Evolutionary conservation across 2,888 invertebrate genomes (phyloP), one percentile per base, ranked within the genome.

Genomic region (Tenthredo mesomela): DNA sequence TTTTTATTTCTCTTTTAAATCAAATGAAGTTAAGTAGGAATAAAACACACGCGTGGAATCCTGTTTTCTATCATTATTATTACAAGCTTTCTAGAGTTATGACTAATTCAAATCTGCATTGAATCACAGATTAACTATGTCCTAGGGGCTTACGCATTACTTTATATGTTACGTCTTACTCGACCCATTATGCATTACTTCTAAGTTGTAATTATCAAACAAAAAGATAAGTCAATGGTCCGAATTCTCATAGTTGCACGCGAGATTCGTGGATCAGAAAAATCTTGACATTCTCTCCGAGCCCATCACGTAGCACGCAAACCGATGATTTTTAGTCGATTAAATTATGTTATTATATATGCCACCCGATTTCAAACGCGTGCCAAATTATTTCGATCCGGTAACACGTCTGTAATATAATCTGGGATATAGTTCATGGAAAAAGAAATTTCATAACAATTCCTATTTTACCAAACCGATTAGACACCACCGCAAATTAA

Each of bases 31-130:
- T 29, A 29, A n/a, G 10, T n/a, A 25, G 7, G 18, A 7, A 77
- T 50, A 6, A 21, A 77, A 50, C 9, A 47, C 15, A 29, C 71
- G 71, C 18, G n/a, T 40, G 71, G 71, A 71, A n/a, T 43, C n/a
- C 21, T 10, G 43, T 73, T 43, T n/a, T 73, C 12, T 21, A 73
- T 73, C 40, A 73, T 73, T 37, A 70, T 70, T 43, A 15, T 43
- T n/a, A 77, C 50, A 21, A 77, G 77, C 77, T 77, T 77, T 77
- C 77, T 77, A 73, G 18, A 77, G 18, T 54, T 54, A 33, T 77
- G 77, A 33, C 29, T 54, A 54, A 50, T 50, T 54, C 54, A 77
- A 54, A 77, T 77, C 77, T n/a, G 33, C 18, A 73, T 54, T 54
- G 18, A 54, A 77, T 50, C 54, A 77, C 54, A 54, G 77, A 54